A percentile compares a stretch with the other conserved stretches of the same genome.
Evolutionary conservation across 1,140 invertebrate genomes (phyloP).

Genomic region (Zaprionus gabonicus): DNA sequence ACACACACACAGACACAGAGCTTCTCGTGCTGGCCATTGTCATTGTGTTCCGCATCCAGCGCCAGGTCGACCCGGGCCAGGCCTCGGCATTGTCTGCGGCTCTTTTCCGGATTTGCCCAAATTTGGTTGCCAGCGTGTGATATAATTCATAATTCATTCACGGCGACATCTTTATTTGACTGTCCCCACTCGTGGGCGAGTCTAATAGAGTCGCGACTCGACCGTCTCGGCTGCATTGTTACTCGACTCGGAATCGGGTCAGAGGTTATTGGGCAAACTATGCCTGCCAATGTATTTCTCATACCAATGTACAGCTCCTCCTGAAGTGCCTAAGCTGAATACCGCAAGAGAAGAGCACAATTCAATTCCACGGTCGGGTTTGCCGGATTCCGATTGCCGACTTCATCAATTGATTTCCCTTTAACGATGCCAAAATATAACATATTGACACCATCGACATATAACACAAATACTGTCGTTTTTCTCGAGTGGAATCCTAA

Average conservation of each 20-base stretch:
- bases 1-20: constrained; percentile 37
- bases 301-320: neutral
- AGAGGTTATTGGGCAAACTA: neutral
- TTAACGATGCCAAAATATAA: no score
- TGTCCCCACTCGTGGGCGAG: constrained; percentile 33
- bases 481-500: no score
- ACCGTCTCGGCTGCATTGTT: neutral
- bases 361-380: no score
- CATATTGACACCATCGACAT: no score
- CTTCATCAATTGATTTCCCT: no score
- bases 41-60: constrained; percentile 50
- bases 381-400: no score
- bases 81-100: constrained; percentile 53
- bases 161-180: constrained; percentile 78
- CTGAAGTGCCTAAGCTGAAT: neutral
- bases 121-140: constrained; percentile 75
- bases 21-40: constrained; percentile 62
- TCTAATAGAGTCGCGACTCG: constrained; percentile 53
- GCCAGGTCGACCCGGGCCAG: constrained; percentile 36
- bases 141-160: constrained; percentile 83
- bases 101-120: constrained; percentile 63
- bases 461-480: no score
- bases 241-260: neutral
- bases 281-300: neutral
- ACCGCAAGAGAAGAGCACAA: no score